phyloP scores from a whole-genome alignment of 2,888 invertebrate genomes.

The Hofmannophila pseudospretella region DNA sequence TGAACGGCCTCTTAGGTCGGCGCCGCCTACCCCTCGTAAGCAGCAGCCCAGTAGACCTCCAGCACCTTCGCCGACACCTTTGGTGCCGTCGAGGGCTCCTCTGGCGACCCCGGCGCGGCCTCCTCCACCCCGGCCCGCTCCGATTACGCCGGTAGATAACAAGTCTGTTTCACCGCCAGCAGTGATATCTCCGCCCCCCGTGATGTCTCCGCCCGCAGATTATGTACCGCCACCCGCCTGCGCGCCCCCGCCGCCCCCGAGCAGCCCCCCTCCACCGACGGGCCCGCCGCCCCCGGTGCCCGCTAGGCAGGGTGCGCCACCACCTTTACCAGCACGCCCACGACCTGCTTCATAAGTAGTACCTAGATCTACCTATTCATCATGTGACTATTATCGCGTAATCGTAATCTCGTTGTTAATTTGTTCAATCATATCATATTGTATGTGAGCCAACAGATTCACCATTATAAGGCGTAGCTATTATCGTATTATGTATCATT shows the following conservation, averaged over 20 bases:
- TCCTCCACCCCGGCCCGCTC: slow-evolving; percentile 63
- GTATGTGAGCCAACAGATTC: too few relatives aligned
- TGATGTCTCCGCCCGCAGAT: slow-evolving; percentile 73
- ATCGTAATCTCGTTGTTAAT: neutral
- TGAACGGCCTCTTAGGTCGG: slow-evolving; percentile 59
- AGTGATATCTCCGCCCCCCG: slow-evolving; percentile 18
- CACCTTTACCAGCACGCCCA: slow-evolving; percentile 82
- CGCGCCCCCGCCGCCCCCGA: slow-evolving; percentile 73
- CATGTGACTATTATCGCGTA: neutral
- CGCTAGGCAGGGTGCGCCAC: slow-evolving; percentile 79
- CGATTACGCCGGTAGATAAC: slow-evolving; percentile 21
- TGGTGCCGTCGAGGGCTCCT: slow-evolving; percentile 63
- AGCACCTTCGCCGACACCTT: slow-evolving; percentile 75
- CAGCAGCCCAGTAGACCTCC: slow-evolving; percentile 80
- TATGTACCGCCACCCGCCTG: slow-evolving; percentile 81
- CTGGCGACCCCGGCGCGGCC: slow-evolving; percentile 56
- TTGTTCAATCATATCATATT: too few relatives aligned
- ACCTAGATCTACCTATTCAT: too few relatives aligned
- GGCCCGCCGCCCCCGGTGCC: slow-evolving; percentile 72
- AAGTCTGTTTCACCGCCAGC: neutral
- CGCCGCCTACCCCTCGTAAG: slow-evolving; percentile 68
- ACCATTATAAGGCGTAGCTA: too few relatives aligned
- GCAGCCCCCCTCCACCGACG: slow-evolving; percentile 48
- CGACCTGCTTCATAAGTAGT: slow-evolving; percentile 30
- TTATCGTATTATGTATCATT: too few relatives aligned